phyloP scores from a whole-genome alignment of 2,113 vertebrate genomes.

The Antigone vipio region DNA sequence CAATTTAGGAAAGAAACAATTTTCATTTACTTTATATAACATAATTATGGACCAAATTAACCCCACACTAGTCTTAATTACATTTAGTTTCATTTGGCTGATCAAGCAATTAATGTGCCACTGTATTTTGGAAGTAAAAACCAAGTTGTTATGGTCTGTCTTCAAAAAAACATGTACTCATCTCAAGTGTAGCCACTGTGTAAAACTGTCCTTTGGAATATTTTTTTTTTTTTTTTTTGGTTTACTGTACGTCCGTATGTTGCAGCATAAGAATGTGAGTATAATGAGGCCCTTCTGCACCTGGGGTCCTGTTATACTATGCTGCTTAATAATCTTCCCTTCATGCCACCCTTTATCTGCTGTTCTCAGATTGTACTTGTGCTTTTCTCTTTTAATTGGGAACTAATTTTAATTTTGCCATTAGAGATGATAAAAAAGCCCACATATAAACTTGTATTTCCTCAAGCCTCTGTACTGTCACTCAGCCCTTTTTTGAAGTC shows the following conservation, averaged over 20 bases:
- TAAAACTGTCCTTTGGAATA: constrained; percentile 65
- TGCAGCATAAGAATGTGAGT: constrained; percentile 64
- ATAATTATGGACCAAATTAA: constrained; percentile 99
- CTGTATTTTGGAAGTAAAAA: constrained; percentile 84
- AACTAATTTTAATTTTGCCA: constrained; percentile 78
- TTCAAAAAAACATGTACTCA: constrained; percentile 76
- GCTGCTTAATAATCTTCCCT: constrained; percentile 70
- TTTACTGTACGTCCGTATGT: constrained; percentile 45
- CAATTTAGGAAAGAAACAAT: constrained; percentile 95
- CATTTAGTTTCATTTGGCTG: constrained; percentile 96
- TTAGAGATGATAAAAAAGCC: constrained; percentile 69
- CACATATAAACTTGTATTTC: constrained; percentile 65
- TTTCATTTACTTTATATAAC: constrained; percentile 96
- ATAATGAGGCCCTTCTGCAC: constrained; percentile 70
- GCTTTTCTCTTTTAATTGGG: constrained; percentile 76
- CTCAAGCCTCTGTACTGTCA: constrained; percentile 64
- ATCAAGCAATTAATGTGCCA: constrained; percentile 88
- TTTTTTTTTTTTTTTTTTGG: constrained; percentile 18
- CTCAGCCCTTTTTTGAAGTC: constrained; percentile 48
- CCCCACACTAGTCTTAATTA: constrained; percentile 98
- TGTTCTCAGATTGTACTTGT: constrained; percentile 60
- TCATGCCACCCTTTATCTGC: constrained; percentile 68
- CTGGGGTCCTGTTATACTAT: constrained; percentile 64
- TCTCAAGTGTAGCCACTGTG: constrained; percentile 63
- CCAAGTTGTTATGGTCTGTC: constrained; percentile 76